Conservation (phyloP, 2,888 invertebrate genomes). For the Polyommatus iphigenia region DNA sequence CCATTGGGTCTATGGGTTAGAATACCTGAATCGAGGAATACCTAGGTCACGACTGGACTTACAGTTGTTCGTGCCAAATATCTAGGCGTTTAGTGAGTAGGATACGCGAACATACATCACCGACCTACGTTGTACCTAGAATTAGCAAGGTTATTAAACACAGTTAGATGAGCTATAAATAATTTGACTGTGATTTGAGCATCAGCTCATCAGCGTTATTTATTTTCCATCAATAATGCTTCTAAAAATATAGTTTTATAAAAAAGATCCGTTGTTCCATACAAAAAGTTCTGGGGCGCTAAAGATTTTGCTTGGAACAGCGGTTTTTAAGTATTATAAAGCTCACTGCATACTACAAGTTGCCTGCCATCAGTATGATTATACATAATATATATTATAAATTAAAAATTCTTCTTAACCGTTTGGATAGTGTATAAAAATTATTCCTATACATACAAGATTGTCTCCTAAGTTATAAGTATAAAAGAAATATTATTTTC, state of each 20-base stretch:
- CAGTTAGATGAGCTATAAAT: background rate
- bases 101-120: slow-evolving; percentile 8
- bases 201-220: background rate
- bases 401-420: too few species aligned
- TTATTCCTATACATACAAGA: too few species aligned
- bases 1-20: background rate
- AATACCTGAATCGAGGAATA: background rate
- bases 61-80: background rate
- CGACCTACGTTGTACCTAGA: background rate
- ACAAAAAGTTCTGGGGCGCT: too few species aligned
- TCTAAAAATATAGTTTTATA: background rate
- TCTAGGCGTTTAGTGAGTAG: slow-evolving; percentile 12
- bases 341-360: too few species aligned
- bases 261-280: too few species aligned
- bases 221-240: background rate
- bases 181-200: background rate
- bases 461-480: too few species aligned
- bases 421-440: too few species aligned
- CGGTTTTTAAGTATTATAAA: too few species aligned
- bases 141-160: background rate
- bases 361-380: too few species aligned
- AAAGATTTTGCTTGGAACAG: too few species aligned
- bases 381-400: too few species aligned
- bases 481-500: too few species aligned
- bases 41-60: background rate